These are phyloP conservation scores for Catostomus latipinnis DNA, from an alignment of 2,797 vertebrate species.

Conservation along the genomic window DNA sequence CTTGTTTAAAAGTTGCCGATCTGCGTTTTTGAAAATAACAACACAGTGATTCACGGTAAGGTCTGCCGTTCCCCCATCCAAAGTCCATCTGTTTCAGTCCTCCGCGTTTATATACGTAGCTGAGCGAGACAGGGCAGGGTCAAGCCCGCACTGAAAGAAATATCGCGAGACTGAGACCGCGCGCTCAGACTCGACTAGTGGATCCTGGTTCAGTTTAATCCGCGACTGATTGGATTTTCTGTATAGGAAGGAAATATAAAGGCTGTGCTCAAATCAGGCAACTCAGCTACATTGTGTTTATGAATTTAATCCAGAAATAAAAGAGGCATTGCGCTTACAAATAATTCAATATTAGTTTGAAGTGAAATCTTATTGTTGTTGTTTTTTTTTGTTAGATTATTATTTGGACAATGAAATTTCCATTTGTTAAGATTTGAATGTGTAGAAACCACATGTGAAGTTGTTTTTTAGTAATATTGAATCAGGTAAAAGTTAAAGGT, in stretches of 20 bases:
- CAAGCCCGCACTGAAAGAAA: conserved; percentile 70
- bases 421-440: neutral
- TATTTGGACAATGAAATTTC: too few species aligned
- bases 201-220: neutral
- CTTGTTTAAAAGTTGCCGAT: conserved; percentile 76
- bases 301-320: neutral
- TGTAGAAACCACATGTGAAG: neutral
- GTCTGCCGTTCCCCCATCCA: conserved; percentile 88
- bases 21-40: conserved; percentile 81
- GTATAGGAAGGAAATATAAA: neutral
- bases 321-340: neutral
- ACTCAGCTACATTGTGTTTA: neutral
- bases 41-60: conserved; percentile 79
- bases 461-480: neutral
- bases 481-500: too few species aligned
- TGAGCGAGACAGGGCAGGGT: conserved; percentile 87
- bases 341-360: too few species aligned
- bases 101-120: conserved; percentile 98
- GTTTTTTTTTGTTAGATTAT: too few species aligned
- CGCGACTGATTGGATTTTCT: too few species aligned
- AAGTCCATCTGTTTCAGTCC: conserved; percentile 85
- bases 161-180: conserved; percentile 46
- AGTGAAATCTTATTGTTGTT: too few species aligned
- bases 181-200: neutral
- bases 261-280: too few species aligned